phyloP scores from a whole-genome alignment of 2,888 invertebrate genomes.

The Zootermopsis nevadensis region DNA sequence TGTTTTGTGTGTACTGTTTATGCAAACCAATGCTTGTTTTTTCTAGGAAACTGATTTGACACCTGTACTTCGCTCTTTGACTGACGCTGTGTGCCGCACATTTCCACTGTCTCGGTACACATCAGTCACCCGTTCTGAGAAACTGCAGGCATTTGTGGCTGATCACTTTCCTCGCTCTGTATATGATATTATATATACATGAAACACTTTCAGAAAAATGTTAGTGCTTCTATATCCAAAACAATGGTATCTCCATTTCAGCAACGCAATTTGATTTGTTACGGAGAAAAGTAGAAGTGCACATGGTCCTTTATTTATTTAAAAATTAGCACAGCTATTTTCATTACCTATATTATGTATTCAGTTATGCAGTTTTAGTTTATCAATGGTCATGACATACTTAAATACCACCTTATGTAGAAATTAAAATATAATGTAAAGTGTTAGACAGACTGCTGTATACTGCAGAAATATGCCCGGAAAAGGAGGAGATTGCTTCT shows the following conservation, averaged over 20 bases:
- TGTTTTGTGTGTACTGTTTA: too few species aligned
- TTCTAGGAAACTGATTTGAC: slow-evolving; percentile 79
- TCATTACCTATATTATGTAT: too few species aligned
- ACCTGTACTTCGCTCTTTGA: slow-evolving; percentile 79
- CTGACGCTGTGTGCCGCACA: slow-evolving; percentile 82
- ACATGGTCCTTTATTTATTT: too few species aligned
- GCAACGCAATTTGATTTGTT: neutral
- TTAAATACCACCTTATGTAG: too few species aligned
- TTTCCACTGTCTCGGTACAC: slow-evolving; percentile 88
- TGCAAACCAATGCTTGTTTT: too few species aligned
- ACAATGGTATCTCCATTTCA: neutral
- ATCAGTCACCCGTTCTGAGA: slow-evolving; percentile 82
- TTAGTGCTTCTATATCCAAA: neutral
- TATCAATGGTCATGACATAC: too few species aligned
- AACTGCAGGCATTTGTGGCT: slow-evolving; percentile 81
- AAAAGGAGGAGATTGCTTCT: too few species aligned
- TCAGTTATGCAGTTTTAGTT: too few species aligned
- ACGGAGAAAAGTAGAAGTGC: neutral
- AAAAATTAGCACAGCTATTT: too few species aligned
- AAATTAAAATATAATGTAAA: too few species aligned
- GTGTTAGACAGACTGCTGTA: too few species aligned
- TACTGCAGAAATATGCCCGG: too few species aligned
- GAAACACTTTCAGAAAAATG: neutral
- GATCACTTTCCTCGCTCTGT: slow-evolving; percentile 84
- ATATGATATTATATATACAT: slow-evolving; percentile 79